phyloP scores from a whole-genome alignment of 2,113 vertebrate species.

The Rhodinocichla rosea region DNA sequence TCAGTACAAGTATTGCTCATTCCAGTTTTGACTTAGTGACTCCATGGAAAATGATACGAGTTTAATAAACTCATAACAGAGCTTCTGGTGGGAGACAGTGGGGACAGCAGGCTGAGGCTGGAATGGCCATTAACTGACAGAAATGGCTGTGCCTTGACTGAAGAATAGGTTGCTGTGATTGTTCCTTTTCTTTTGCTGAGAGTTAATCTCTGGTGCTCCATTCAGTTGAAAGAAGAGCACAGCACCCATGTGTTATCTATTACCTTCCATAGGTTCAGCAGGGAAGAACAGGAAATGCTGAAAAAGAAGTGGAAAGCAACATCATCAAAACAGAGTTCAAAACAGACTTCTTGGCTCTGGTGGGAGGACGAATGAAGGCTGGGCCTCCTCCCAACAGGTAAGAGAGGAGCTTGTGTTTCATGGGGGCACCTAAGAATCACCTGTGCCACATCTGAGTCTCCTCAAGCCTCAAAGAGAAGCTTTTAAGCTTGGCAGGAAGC shows the following conservation, averaged over 20 bases:
- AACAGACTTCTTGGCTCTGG: conserved; percentile 57
- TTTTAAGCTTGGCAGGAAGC: not conserved
- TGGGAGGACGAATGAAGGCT: conserved; percentile 59
- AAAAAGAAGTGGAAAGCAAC: conserved; percentile 67
- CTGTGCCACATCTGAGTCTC: not conserved
- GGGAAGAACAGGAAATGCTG: conserved; percentile 65
- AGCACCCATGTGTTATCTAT: accelerated
- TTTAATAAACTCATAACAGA: not conserved
- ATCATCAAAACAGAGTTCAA: conserved; percentile 71
- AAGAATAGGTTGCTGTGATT: not conserved
- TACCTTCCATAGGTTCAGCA: conserved; percentile 68
- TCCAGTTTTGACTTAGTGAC: not conserved
- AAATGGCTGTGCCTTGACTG: not conserved
- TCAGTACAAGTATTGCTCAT: not conserved
- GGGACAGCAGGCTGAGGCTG: not conserved
- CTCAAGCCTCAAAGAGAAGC: not conserved
- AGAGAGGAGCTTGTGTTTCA: not conserved
- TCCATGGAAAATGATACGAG: not conserved
- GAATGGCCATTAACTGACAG: not conserved
- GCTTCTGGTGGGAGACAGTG: not conserved
- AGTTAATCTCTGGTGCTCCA: not conserved
- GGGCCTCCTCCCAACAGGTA: conserved; percentile 71
- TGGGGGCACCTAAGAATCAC: not conserved
- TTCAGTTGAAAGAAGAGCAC: not conserved
- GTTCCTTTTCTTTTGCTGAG: not conserved